Evolutionary conservation across 2,888 invertebrate species (phyloP).

Genomic region (Anorthoa munda): DNA sequence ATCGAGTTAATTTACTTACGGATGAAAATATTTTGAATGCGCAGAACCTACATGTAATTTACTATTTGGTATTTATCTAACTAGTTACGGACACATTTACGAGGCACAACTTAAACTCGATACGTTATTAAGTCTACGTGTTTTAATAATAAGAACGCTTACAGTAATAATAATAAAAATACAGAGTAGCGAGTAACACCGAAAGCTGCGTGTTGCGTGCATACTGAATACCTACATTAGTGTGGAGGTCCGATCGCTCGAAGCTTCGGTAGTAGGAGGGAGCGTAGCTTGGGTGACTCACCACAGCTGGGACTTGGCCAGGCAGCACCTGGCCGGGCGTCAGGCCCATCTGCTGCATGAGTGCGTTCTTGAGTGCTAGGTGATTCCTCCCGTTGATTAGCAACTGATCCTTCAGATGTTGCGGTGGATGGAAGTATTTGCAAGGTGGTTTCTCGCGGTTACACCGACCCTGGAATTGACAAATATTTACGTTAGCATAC

Average conservation of each 20-base stretch:
- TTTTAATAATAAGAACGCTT: constrained; percentile 79
- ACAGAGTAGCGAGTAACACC: constrained; percentile 85
- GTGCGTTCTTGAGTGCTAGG: constrained; percentile 99
- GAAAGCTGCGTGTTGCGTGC: constrained; percentile 89
- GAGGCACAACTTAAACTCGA: constrained; percentile 86
- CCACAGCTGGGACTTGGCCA: constrained; percentile 98
- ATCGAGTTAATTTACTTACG: constrained; percentile 70
- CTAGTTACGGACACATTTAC: constrained; percentile 48
- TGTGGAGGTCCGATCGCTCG: constrained; percentile 87
- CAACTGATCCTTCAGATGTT: constrained; percentile 99
- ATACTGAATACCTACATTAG: constrained; percentile 77
- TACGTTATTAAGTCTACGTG: constrained; percentile 80
- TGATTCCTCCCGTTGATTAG: constrained; percentile 99
- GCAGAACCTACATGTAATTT: constrained; percentile 50
- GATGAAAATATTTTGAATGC: constrained; percentile 67
- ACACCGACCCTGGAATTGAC: constrained; percentile 98
- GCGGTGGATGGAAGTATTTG: constrained; percentile 99
- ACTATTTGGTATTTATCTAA: constrained; percentile 54
- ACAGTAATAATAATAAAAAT: constrained; percentile 66
- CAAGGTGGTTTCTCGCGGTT: constrained; percentile 99
- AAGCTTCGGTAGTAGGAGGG: constrained; percentile 73
- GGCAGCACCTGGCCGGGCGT: constrained; percentile 98
- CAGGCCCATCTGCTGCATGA: constrained; percentile 99
- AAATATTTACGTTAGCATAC: constrained; percentile 40
- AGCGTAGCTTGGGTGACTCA: constrained; percentile 90